Evolutionary conservation across 1,140 invertebrate species (phyloP), one percentile per base, ranked within the genome.

Genomic region (Akabosia matsudoensis): DNA sequence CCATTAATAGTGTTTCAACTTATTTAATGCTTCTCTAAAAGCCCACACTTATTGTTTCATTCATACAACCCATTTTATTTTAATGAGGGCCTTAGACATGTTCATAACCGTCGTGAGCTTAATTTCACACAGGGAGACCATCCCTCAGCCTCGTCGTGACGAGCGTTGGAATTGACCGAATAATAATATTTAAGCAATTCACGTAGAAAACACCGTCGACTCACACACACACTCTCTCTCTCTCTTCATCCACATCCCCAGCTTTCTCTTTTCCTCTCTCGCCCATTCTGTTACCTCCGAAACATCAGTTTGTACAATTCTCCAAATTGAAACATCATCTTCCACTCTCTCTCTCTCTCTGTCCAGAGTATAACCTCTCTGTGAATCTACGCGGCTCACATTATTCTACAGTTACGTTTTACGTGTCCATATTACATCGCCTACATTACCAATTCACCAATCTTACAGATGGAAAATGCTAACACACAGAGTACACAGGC

Each of bases 181-280:
- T 67, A 67, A 67, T 67, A 67, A 67, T 67, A 67, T 67, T 67
- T 67, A 67, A 67, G 61, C 61, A 67, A 30, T 67, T 67, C 61
- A 67, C 61, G 61, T 67, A 67, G 61, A 16, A 67, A n/a, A n/a
- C n/a, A n/a, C n/a, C n/a, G n/a, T n/a, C n/a, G n/a, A n/a, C n/a
- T n/a, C n/a, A n/a, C n/a, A n/a, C n/a, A n/a, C n/a, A 67, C 22
- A 67, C 61, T 16, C 22, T 28, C 18, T 10, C 61, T 4, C 61
- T 67, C n/a, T n/a, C n/a, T 67, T 67, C 61, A 67, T 67, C 61
- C 61, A 16, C 54, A 61, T 61, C n/a, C 24, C 54, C 54, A 10
- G 7, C 37, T 61, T 61, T 14, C 54, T 24, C 24, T 61, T 61
- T 24, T n/a, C 24, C 24, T 13, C 54, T n/a, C 7, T 67, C 10